Evolutionary conservation across 2,797 vertebrate species (phyloP).

Genomic region (Lacerta viridis): DNA sequence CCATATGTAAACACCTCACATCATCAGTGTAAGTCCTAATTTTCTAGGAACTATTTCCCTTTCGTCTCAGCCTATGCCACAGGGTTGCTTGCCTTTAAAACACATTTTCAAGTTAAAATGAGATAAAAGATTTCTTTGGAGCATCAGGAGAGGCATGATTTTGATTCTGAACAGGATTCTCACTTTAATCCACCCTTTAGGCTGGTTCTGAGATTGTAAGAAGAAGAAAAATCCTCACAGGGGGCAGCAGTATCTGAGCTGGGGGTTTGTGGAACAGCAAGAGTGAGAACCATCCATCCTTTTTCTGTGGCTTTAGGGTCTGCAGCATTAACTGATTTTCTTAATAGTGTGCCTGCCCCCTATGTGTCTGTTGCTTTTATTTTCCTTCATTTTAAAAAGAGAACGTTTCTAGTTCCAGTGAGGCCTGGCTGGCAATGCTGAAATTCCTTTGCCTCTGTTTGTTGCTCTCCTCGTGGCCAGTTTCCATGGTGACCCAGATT

Average conservation of each 20-base stretch:
- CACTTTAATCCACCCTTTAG: not conserved
- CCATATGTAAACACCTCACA: not conserved
- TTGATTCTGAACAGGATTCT: not conserved
- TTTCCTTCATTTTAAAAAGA: slow-evolving; percentile 55
- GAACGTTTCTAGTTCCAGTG: slow-evolving; percentile 72
- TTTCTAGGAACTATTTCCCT: not conserved
- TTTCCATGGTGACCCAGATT: slow-evolving; percentile 77
- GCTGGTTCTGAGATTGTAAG: not conserved
- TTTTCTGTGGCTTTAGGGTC: not conserved
- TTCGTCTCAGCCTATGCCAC: not conserved
- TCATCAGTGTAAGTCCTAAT: not conserved
- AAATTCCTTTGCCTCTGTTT: slow-evolving; percentile 77
- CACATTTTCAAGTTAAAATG: not conserved
- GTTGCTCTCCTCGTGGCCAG: slow-evolving; percentile 68
- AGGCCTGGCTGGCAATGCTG: slow-evolving; percentile 65
- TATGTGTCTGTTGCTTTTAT: slow-evolving; percentile 18
- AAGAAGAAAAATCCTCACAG: not conserved
- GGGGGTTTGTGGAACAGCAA: not conserved
- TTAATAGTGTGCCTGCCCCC: not conserved
- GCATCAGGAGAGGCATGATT: not conserved
- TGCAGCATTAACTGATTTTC: not conserved
- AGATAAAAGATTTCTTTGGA: not conserved
- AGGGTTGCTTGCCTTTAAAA: not conserved
- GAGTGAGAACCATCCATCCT: slow-evolving; percentile 16
- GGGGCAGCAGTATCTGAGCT: not conserved